Evolutionary conservation across 1,140 invertebrate species (phyloP), one percentile per base, ranked within the genome.

Genomic region (Sminthurides bifidus): DNA sequence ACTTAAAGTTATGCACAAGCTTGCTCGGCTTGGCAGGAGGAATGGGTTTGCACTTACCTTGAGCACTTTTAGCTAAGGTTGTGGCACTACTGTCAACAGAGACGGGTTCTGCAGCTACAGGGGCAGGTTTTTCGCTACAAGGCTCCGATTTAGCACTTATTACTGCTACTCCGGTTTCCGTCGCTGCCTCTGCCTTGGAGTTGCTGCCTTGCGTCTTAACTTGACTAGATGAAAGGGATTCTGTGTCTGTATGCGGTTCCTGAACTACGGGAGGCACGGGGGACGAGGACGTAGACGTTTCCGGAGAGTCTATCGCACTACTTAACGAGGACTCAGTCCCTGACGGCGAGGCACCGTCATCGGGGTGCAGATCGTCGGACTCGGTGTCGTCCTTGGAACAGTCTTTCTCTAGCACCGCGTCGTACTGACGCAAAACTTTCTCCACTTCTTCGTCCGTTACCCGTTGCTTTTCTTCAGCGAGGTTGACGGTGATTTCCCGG

Each of bases 31-130:
- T 57, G 43, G 35, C 40, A 52, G 40, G 48, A 12, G 23, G 61
- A 41, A 21, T 51, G 43, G 31, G 45, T 35, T 63, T 51, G 31
- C 52, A 44, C 60, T 64, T 64, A 64, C 63, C 63, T 64, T 56
- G 56, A 62, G 59, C 49, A 61, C 50, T 59, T 56, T 23, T 24
- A 45, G 24, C 29, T 24, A n/a, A n/a, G n/a, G n/a, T n/a, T n/a
- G n/a, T n/a, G n/a, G n/a, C n/a, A n/a, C 38, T 41, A 41, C 38
- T 41, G 38, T 15, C 38, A 41, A 41, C 38, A 41, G 38, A n/a
- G n/a, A 17, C 4, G 17, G 27, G 27, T 19, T 17, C 26, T 29
- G 10, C 26, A 12, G 23, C 21, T 46, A 6, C 12, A 12, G 12
- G 44, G 44, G 12, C 29, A 17, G 44, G 12, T 26, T 15, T 15